Evolutionary conservation across 1,140 invertebrate species (phyloP), one percentile per base, ranked within the genome.

Genomic region (Nasonia longicornis): DNA sequence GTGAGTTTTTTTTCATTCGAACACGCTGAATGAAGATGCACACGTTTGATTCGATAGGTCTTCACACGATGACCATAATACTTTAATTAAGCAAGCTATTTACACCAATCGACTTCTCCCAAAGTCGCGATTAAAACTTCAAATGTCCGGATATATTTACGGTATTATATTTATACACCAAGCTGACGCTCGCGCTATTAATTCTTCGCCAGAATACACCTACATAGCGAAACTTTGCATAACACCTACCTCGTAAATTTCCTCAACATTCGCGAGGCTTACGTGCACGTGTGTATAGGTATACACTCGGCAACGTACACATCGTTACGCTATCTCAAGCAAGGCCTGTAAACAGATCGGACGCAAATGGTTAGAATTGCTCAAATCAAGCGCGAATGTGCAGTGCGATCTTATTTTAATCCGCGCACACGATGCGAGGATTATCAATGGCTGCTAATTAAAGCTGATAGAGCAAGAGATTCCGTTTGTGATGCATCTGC

Each of bases 161-260:
- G 38, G 7, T 42, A 42, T 42, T 42, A 42, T 38, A 38, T 38
- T 38, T 38, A 38, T 42, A 42, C 38, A 42, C 6, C 10, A 42
- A 42, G 38, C 38, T 11, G 6, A 42, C 38, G 7, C 14, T 63
- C 58, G n/a, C 58, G 26, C 31, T 26, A 29, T 67, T 67, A 67
- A 67, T 67, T 22, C 66, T 26, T 29, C 22, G 66, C 11, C 6
- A 20, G 12, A 22, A 12, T 22, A 22, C 20, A 29, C 11, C 11
- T 20, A 29, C 12, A 29, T 26, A 29, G 75, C 20, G 35, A 77
- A 77, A 67, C 67, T 78, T 78, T 78, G 63, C 76, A 78, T 78
- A 78, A 70, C 22, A 77, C 8, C 35, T 69, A 29, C 16, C 14
- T 70, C 66, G 16, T 70, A 77, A 69, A 78, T 78, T 78, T 70